Percentiles rank a stretch among this genome's conserved stretches.
Evolutionary conservation across 2,888 invertebrate genomes (phyloP).

Genomic region (Diplazon laetatorius): DNA sequence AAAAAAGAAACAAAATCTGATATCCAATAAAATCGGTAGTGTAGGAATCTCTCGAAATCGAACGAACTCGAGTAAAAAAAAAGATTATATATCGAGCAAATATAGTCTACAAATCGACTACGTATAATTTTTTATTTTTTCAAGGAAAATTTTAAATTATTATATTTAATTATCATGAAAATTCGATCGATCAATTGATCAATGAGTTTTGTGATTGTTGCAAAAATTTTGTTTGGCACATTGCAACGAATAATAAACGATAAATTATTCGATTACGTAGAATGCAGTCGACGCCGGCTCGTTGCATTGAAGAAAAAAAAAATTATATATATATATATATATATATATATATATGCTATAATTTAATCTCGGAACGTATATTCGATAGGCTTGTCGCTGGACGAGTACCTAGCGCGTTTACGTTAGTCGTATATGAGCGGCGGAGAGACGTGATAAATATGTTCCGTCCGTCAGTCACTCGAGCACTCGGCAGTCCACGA

Average conservation of each 20-base stretch:
- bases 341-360: no score
- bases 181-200: not conserved
- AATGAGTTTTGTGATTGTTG: not conserved
- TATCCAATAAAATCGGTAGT: no score
- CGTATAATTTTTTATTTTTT: not conserved
- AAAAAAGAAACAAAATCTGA: no score
- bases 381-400: slow-evolving; percentile 20
- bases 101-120: no score
- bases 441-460: slow-evolving; percentile 50
- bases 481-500: slow-evolving; percentile 55
- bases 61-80: no score
- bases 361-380: slow-evolving; percentile 17
- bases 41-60: no score
- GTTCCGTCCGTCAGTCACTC: slow-evolving; percentile 58
- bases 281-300: not conserved
- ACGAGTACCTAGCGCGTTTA: slow-evolving; percentile 22
- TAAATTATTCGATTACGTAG: not conserved
- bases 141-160: no score
- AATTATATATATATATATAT: no score
- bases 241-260: not conserved
- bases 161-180: not conserved
- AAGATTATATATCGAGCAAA: no score
- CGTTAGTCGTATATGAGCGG: slow-evolving; percentile 7
- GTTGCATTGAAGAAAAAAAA: not conserved
- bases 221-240: not conserved